Percentiles rank a stretch among this genome's conserved stretches.
phyloP scores from a whole-genome alignment of 1,140 invertebrate species.

The Triops cancriformis region DNA sequence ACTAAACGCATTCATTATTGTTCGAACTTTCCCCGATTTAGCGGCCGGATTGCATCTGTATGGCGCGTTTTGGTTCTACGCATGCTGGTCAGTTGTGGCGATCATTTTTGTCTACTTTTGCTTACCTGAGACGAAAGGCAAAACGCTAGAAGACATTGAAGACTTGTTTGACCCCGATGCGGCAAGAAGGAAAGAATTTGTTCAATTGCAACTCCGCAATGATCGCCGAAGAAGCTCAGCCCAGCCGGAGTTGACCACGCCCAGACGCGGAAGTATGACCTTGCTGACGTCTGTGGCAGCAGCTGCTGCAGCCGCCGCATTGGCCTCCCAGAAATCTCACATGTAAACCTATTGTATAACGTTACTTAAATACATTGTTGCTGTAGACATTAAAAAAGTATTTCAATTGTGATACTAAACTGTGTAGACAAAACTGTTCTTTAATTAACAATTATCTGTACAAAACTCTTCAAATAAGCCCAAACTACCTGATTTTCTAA shows the following conservation, averaged over 20 bases:
- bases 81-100: slow-evolving; percentile 34
- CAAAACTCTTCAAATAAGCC: too few species aligned
- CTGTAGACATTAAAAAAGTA: too few species aligned
- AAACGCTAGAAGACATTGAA: slow-evolving; percentile 43
- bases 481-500: too few species aligned
- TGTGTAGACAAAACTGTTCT: too few species aligned
- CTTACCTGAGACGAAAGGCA: slow-evolving; percentile 47
- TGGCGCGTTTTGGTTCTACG: slow-evolving; percentile 36
- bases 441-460: too few species aligned
- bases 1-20: slow-evolving; percentile 41
- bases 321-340: not conserved
- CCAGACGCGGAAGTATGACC: not conserved
- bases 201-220: not conserved
- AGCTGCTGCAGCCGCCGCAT: not conserved
- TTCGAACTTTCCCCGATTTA: slow-evolving; percentile 40
- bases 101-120: slow-evolving; percentile 39
- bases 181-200: not conserved
- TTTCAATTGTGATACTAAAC: too few species aligned
- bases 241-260: not conserved
- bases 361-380: too few species aligned
- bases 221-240: not conserved
- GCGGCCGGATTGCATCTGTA: slow-evolving; percentile 51
- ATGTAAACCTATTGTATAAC: too few species aligned
- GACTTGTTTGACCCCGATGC: slow-evolving; percentile 28
- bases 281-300: not conserved